These are phyloP conservation scores for Aphodius sticticus DNA, from an alignment of 2,888 invertebrate genomes.

Conservation along the genomic window DNA sequence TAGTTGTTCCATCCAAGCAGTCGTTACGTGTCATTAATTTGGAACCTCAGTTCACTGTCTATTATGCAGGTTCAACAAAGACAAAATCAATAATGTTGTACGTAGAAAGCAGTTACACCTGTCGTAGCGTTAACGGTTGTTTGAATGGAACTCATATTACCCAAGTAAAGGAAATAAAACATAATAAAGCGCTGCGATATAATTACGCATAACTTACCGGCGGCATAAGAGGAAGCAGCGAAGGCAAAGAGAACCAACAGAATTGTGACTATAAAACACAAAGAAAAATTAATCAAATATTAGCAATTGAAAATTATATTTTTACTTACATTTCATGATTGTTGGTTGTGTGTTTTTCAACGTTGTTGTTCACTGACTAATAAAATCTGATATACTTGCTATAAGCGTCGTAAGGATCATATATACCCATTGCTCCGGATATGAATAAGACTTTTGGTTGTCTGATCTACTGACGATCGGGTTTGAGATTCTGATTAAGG, in stretches of 20 bases:
- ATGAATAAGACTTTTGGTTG: not conserved
- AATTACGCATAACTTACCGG: not conserved
- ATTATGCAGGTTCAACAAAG: no score
- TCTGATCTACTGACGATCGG: not conserved
- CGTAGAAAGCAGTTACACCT: no score
- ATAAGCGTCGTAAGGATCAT: not conserved
- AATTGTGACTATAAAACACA: not conserved
- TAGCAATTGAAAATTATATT: not conserved
- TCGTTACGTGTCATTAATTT: no score
- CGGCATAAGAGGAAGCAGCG: not conserved
- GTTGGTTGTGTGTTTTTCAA: not conserved
- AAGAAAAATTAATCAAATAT: not conserved
- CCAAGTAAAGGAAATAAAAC: no score
- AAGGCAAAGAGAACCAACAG: not conserved
- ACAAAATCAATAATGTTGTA: no score
- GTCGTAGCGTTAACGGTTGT: no score
- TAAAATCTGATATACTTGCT: not conserved
- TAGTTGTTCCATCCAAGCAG: no score
- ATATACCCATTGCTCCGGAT: not conserved
- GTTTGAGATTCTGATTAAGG: not conserved
- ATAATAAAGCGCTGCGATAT: no score
- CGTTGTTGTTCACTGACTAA: not conserved
- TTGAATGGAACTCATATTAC: no score
- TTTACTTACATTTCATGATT: not conserved
- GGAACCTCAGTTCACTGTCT: no score